These are phyloP conservation scores for Elgaria multicarinata DNA, from an alignment of 2,113 vertebrate species.

Conservation along the genomic window DNA sequence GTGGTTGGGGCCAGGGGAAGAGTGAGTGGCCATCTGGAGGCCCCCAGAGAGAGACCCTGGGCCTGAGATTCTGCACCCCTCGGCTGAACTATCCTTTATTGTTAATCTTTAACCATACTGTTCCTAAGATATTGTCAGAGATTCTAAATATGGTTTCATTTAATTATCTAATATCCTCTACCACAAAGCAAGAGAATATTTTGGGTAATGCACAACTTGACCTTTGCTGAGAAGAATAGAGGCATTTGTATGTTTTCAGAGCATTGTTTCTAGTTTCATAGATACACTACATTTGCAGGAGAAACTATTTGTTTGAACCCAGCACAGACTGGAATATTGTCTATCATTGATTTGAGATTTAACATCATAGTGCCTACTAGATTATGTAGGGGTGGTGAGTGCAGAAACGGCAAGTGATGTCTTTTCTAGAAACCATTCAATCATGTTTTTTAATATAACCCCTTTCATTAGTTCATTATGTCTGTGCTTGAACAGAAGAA, in stretches of 20 bases:
- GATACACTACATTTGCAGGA: not conserved
- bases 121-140: constrained; percentile 62
- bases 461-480: constrained; percentile 58
- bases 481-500: constrained; percentile 52
- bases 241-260: not conserved
- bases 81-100: not conserved
- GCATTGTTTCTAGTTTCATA: constrained; percentile 8
- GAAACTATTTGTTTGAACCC: constrained; percentile 8
- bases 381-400: constrained; percentile 21
- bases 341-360: constrained; percentile 30
- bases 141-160: constrained; percentile 57
- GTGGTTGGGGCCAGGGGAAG: too few relatives aligned
- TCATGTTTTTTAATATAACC: constrained; percentile 42
- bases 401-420: constrained; percentile 28
- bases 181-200: constrained; percentile 38
- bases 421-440: constrained; percentile 14
- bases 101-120: constrained; percentile 63
- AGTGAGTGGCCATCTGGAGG: too few relatives aligned
- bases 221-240: not conserved
- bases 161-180: constrained; percentile 39
- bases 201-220: not conserved
- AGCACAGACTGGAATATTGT: constrained; percentile 36
- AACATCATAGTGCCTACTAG: constrained; percentile 42
- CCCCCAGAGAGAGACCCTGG: too few relatives aligned
- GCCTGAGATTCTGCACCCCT: too few relatives aligned